Conservation (phyloP, 2,888 invertebrate species). For the Ceratothoa steindachneri region DNA sequence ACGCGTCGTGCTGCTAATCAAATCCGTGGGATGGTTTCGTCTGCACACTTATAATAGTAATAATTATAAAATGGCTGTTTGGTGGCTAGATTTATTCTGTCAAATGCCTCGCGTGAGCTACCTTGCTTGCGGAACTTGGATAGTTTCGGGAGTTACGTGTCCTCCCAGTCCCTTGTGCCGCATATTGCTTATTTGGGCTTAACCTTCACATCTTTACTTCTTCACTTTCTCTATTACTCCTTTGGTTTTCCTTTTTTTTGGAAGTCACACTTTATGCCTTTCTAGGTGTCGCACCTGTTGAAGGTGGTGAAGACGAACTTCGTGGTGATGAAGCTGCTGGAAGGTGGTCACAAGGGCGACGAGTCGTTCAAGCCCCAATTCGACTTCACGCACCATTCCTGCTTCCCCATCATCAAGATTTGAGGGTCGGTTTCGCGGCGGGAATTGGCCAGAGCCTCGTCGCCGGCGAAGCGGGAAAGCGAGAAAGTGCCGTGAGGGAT, state of each 20-base stretch:
- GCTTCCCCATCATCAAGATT: slow-evolving; percentile 74
- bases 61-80: too few species aligned
- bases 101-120: too few species aligned
- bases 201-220: too few species aligned
- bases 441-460: not conserved
- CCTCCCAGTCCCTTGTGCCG: too few species aligned
- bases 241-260: too few species aligned
- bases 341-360: slow-evolving; percentile 86
- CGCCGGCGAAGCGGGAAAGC: not conserved
- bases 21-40: not conserved
- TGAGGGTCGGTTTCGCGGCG: not conserved
- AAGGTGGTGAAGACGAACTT: slow-evolving; percentile 94
- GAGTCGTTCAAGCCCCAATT: slow-evolving; percentile 80
- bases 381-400: slow-evolving; percentile 81
- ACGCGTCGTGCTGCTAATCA: not conserved
- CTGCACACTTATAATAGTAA: not conserved
- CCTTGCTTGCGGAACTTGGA: too few species aligned
- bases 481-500: not conserved
- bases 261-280: not conserved
- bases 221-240: too few species aligned
- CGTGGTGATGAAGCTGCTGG: slow-evolving; percentile 84
- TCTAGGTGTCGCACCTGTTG: slow-evolving; percentile 58
- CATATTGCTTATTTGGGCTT: too few species aligned
- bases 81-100: too few species aligned
- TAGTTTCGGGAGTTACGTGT: too few species aligned